Evolutionary conservation across 2,113 vertebrate species (phyloP).

Genomic region (Aegotheles bennettii): DNA sequence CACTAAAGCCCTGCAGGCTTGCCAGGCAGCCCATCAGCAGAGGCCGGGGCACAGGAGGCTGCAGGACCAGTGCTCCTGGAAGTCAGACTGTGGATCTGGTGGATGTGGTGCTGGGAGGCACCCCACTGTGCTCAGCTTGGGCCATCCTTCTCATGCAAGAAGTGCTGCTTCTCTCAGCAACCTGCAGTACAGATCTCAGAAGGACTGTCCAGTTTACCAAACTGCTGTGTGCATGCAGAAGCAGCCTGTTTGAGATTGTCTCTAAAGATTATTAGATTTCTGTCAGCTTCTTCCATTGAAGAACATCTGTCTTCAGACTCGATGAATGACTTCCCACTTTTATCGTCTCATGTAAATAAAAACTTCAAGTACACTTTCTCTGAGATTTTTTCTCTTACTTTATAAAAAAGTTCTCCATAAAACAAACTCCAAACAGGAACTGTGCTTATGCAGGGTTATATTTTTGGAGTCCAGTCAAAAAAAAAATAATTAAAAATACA

Average conservation of each 20-base stretch:
- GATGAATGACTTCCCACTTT: not conserved
- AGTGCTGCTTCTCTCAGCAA: not conserved
- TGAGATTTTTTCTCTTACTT: not conserved
- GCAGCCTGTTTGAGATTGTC: not conserved
- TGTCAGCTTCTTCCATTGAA: not conserved
- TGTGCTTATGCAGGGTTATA: not conserved
- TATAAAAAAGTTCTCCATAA: not conserved
- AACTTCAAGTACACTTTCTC: not conserved
- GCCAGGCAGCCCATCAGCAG: not conserved
- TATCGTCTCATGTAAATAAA: not conserved
- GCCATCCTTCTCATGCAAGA: fast-evolving
- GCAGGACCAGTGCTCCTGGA: not conserved
- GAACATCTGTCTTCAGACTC: not conserved
- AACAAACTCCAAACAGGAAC: not conserved
- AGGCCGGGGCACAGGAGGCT: not conserved
- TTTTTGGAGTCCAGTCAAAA: not conserved
- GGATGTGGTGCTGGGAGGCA: not conserved
- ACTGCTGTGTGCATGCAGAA: not conserved
- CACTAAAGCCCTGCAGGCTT: not conserved
- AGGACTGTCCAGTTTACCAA: not conserved
- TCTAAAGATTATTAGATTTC: not conserved
- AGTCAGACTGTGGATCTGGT: fast-evolving
- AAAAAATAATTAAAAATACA: not conserved
- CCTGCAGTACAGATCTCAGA: not conserved
- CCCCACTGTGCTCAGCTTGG: not conserved